Percentiles rank a stretch among this genome's conserved stretches.
These are phyloP conservation scores for Cephonodes hylas DNA, from an alignment of 2,888 invertebrate genomes.

Conservation along the genomic window DNA sequence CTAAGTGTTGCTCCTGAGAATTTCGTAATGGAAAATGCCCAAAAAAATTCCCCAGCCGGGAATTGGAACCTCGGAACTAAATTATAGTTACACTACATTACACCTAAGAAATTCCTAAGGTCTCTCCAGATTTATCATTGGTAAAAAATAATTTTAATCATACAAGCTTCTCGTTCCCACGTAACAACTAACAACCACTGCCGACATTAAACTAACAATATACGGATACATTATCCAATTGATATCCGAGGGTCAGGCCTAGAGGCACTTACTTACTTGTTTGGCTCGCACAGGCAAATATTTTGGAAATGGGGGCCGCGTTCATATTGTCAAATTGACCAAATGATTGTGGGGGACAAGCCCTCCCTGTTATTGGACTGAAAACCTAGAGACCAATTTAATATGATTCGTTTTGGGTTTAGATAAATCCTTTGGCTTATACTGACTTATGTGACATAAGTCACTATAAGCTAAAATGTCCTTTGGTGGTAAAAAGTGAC, in stretches of 20 bases:
- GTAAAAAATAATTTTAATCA: too few species aligned
- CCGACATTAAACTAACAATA: slow-evolving; percentile 40
- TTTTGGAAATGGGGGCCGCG: slow-evolving; percentile 71
- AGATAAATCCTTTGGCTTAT: too few species aligned
- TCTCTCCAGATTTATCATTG: too few species aligned
- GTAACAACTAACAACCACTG: slow-evolving; percentile 4
- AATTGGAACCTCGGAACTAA: too few species aligned
- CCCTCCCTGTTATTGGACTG: slow-evolving; percentile 18
- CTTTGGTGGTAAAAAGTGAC: too few species aligned
- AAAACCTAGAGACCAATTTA: background rate
- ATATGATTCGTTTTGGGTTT: background rate
- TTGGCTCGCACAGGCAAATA: slow-evolving; percentile 67
- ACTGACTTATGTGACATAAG: too few species aligned
- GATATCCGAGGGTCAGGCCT: slow-evolving; percentile 52
- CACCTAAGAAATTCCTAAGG: too few species aligned
- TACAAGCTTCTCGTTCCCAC: background rate
- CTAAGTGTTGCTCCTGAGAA: too few species aligned
- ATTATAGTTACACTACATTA: too few species aligned
- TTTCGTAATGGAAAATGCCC: too few species aligned
- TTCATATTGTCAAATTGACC: slow-evolving; percentile 79
- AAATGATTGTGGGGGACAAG: slow-evolving; percentile 63
- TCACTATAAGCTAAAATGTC: too few species aligned
- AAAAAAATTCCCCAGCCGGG: too few species aligned
- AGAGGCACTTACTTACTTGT: slow-evolving; percentile 66
- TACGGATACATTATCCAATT: slow-evolving; percentile 74